These are phyloP conservation scores for Apis cerana DNA, from an alignment of 1,140 invertebrate genomes.

Conservation along the genomic window DNA sequence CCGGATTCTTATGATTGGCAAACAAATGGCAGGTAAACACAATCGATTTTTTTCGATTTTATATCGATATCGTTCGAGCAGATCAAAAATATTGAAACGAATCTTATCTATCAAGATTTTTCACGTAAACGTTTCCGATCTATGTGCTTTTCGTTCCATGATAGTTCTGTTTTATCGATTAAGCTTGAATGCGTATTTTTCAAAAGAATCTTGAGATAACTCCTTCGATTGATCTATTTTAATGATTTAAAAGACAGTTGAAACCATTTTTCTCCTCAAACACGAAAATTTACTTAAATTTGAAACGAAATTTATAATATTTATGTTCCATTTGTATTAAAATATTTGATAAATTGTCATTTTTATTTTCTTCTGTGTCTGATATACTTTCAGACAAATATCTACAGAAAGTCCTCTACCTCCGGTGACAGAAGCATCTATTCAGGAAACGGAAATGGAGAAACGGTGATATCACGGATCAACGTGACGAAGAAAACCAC, in stretches of 20 bases:
- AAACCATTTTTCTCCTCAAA: not conserved
- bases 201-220: not conserved
- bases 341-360: not conserved
- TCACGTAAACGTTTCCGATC: too few species aligned
- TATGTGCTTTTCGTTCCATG: not conserved
- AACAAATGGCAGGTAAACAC: constrained; percentile 76
- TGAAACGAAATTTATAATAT: not conserved
- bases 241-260: not conserved
- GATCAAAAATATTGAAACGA: too few species aligned
- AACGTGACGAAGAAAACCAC: not conserved
- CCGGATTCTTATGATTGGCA: constrained; percentile 87
- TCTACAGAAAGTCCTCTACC: constrained; percentile 71
- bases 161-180: not conserved
- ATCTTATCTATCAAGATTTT: too few species aligned
- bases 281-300: not conserved
- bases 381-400: constrained; percentile 65
- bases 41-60: not conserved
- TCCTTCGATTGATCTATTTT: not conserved
- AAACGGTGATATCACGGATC: constrained; percentile 64
- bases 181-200: not conserved
- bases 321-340: not conserved
- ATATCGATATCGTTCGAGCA: too few species aligned
- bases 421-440: constrained; percentile 69
- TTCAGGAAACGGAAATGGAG: constrained; percentile 67
- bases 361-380: not conserved